Conservation (phyloP, 2,113 vertebrate genomes). For the Saccopteryx bilineata region DNA sequence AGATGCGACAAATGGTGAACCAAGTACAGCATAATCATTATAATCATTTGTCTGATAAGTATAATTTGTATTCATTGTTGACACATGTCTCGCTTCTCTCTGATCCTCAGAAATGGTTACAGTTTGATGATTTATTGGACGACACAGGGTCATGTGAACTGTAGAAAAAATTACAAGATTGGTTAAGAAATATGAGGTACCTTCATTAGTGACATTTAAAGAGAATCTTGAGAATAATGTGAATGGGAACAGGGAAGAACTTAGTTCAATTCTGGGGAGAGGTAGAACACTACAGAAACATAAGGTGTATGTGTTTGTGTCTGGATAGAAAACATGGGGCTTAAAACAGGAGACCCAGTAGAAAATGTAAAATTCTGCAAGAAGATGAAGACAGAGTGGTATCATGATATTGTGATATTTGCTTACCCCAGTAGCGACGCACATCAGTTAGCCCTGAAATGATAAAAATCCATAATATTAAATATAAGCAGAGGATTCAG, state of each 20-base stretch:
- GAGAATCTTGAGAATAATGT: background rate
- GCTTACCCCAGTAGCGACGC: background rate
- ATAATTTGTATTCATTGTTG: background rate
- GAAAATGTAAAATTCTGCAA: background rate
- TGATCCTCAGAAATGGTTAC: accelerated
- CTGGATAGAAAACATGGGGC: background rate
- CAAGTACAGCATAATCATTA: background rate
- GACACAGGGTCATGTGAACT: background rate
- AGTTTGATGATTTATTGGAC: accelerated
- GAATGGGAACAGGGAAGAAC: background rate
- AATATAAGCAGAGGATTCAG: background rate
- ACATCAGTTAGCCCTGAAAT: slow-evolving; percentile 20
- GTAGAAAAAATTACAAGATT: background rate
- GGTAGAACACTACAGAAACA: background rate
- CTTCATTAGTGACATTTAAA: background rate
- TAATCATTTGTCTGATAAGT: accelerated
- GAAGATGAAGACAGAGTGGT: background rate
- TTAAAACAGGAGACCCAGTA: background rate
- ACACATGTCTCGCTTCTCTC: background rate
- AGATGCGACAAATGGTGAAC: background rate
- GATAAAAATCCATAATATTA: background rate
- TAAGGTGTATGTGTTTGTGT: background rate
- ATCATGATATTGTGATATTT: background rate
- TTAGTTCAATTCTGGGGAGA: background rate
- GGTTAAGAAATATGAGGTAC: background rate